Conservation (phyloP, 2,888 invertebrate genomes). For the Gymnosoma rotundatum region DNA sequence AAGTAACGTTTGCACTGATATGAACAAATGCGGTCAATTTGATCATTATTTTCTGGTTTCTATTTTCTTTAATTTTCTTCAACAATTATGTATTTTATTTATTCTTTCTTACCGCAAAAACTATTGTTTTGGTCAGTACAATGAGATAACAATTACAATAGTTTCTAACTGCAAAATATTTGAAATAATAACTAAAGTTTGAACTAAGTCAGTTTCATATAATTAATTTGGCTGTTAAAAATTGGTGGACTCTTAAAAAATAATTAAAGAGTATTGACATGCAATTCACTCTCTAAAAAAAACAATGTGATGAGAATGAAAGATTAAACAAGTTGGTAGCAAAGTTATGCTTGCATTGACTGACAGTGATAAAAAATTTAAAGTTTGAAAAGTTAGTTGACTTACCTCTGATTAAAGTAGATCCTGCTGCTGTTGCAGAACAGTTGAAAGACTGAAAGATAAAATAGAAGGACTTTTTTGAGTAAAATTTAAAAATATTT, state of each 20-base stretch:
- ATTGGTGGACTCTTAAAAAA: constrained; percentile 18
- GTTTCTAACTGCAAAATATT: neutral
- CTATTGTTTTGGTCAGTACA: neutral
- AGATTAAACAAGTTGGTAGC: constrained; percentile 11
- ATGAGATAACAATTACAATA: neutral
- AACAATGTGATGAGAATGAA: constrained; percentile 20
- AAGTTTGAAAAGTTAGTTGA: neutral
- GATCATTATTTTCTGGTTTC: neutral
- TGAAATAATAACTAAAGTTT: too few species aligned
- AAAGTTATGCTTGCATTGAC: neutral
- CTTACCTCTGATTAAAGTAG: constrained; percentile 39
- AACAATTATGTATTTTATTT: neutral
- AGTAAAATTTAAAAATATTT: neutral
- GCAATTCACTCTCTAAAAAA: neutral
- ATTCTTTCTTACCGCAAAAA: neutral
- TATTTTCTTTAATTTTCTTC: neutral
- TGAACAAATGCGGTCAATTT: constrained; percentile 60
- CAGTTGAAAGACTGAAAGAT: constrained; percentile 11
- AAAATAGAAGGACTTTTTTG: neutral
- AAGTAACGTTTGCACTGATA: constrained; percentile 54
- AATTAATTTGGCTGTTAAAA: constrained; percentile 31
- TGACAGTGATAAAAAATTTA: constrained; percentile 2
- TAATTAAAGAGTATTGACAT: neutral
- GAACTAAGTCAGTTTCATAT: too few species aligned
- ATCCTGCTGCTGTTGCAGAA: neutral